These are phyloP conservation scores for Acyrthosiphon pisum DNA, from an alignment of 1,140 invertebrate genomes.

Conservation along the genomic window DNA sequence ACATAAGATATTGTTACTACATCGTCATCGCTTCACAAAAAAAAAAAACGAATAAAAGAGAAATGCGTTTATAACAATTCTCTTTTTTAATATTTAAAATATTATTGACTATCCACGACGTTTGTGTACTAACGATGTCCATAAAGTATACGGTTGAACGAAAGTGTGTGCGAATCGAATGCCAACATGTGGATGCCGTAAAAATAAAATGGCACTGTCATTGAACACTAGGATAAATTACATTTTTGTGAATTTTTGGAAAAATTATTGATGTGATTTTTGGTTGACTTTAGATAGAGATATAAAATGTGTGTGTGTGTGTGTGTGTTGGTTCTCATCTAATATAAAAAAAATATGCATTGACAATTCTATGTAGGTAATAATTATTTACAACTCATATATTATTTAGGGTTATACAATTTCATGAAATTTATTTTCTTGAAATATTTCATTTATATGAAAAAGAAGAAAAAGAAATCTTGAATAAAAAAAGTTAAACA, in stretches of 20 bases:
- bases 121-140: not conserved
- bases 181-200: not conserved
- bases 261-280: not conserved
- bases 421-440: too few relatives aligned
- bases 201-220: not conserved
- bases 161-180: not conserved
- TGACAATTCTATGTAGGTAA: too few relatives aligned
- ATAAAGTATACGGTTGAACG: not conserved
- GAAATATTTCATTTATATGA: too few relatives aligned
- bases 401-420: too few relatives aligned
- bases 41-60: not conserved
- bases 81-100: not conserved
- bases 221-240: not conserved
- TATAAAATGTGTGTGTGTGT: too few relatives aligned
- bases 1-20: constrained; percentile 6
- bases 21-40: not conserved
- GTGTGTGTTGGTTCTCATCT: too few relatives aligned
- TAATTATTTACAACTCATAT: too few relatives aligned
- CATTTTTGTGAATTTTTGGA: not conserved
- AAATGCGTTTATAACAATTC: not conserved
- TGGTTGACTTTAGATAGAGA: too few relatives aligned
- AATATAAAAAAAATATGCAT: too few relatives aligned
- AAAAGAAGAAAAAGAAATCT: too few relatives aligned
- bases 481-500: too few relatives aligned
- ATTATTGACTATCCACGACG: not conserved